These are phyloP conservation scores for Coregonus clupeaformis DNA, from an alignment of 2,113 vertebrate species.

Conservation along the genomic window DNA sequence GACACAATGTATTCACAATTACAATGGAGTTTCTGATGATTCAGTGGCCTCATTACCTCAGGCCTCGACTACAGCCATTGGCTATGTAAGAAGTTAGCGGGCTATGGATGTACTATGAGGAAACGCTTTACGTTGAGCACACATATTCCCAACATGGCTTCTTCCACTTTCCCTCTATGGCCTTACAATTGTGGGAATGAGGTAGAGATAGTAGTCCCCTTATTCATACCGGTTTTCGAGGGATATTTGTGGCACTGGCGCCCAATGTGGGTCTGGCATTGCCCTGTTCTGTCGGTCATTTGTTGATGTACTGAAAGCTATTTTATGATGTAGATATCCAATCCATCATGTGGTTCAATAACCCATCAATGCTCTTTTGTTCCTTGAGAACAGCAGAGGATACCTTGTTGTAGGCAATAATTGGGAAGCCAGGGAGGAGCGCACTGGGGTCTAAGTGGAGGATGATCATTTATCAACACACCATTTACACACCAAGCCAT, in stretches of 20 bases:
- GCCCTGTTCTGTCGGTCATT: neutral
- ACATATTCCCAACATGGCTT: too few relatives aligned
- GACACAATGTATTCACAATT: conserved; percentile 50
- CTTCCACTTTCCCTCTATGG: too few relatives aligned
- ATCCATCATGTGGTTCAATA: neutral
- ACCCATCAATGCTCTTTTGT: neutral
- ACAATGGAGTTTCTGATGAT: conserved; percentile 56
- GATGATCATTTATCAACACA: conserved; percentile 19
- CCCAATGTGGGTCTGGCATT: neutral
- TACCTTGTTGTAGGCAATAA: neutral
- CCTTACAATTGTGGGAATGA: too few relatives aligned
- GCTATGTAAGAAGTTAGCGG: conserved; percentile 33
- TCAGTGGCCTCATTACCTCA: conserved; percentile 37
- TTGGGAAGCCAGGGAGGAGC: neutral
- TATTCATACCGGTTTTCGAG: neutral
- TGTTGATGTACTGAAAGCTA: neutral
- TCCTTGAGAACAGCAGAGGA: neutral
- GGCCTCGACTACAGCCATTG: conserved; percentile 23
- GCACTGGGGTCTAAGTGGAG: neutral
- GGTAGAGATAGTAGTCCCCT: too few relatives aligned
- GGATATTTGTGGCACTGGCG: neutral
- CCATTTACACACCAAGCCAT: neutral
- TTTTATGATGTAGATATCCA: neutral
- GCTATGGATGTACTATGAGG: conserved; percentile 14
- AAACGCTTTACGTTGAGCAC: too few relatives aligned